Conservation (phyloP, 2,888 invertebrate genomes). For the Macrophya annulata region DNA sequence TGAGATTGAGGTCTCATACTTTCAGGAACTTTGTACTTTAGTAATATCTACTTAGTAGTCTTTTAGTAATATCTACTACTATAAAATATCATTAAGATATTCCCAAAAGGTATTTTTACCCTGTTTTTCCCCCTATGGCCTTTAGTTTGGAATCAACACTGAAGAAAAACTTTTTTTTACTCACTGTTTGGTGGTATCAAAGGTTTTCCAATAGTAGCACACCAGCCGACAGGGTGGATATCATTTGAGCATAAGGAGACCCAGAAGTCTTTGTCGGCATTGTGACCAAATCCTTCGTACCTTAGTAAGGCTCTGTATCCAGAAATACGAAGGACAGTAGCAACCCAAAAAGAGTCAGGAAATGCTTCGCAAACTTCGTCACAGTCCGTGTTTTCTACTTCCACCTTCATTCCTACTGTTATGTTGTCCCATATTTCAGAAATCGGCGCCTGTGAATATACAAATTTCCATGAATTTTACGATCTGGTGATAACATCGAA, state of each 20-base stretch:
- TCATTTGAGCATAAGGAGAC: conserved; percentile 95
- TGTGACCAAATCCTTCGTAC: conserved; percentile 96
- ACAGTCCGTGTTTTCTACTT: conserved; percentile 95
- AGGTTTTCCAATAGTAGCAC: conserved; percentile 96
- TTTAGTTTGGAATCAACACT: background rate
- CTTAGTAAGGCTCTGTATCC: conserved; percentile 91
- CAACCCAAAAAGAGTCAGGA: conserved; percentile 97
- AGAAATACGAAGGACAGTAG: conserved; percentile 94
- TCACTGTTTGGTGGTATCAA: conserved; percentile 94
- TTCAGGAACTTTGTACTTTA: no score
- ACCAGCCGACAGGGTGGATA: conserved; percentile 99
- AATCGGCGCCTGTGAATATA: conserved; percentile 86
- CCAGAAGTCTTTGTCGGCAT: conserved; percentile 97
- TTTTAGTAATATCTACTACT: no score
- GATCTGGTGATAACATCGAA: background rate
- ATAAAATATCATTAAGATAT: no score
- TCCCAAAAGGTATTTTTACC: no score
- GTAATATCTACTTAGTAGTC: no score
- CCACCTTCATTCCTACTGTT: conserved; percentile 94
- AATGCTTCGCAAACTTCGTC: conserved; percentile 90
- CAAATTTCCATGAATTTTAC: conserved; percentile 53
- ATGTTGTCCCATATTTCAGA: conserved; percentile 95
- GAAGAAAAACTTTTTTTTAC: conserved; percentile 64
- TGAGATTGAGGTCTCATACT: no score
- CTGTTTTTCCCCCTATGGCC: no score